Conservation (phyloP, 2,888 invertebrate species). For the Drosophila merina region DNA sequence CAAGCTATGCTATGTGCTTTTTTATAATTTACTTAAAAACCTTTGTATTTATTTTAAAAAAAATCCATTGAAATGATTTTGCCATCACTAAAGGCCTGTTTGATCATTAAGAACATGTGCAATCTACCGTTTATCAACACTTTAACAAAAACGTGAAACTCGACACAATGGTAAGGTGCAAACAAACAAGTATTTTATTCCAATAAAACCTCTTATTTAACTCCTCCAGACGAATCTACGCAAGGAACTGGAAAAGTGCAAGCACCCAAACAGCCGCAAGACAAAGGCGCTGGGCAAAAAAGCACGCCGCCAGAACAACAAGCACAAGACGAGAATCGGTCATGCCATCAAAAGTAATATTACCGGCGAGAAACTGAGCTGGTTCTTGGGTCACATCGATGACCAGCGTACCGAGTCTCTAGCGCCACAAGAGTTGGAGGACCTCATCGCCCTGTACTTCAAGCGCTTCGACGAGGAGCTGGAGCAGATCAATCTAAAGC, state of each 20-base stretch:
- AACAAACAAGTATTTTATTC: not conserved
- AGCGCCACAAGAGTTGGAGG: slow-evolving; percentile 86
- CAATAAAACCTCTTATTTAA: not conserved
- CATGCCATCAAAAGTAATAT: slow-evolving; percentile 90
- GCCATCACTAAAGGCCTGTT: slow-evolving; percentile 7
- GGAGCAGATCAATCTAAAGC: slow-evolving; percentile 91
- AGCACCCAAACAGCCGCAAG: slow-evolving; percentile 94
- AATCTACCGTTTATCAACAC: slow-evolving; percentile 16
- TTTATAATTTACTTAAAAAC: not conserved
- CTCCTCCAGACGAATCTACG: slow-evolving; percentile 83
- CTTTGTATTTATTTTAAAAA: not conserved
- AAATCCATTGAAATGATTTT: not conserved
- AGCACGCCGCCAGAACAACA: slow-evolving; percentile 85
- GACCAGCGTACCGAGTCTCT: slow-evolving; percentile 84
- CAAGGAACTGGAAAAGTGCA: slow-evolving; percentile 86
- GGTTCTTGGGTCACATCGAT: slow-evolving; percentile 89
- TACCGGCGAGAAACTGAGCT: slow-evolving; percentile 89
- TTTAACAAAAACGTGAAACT: slow-evolving; percentile 53
- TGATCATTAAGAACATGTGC: slow-evolving; percentile 25
- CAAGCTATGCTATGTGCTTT: not conserved
- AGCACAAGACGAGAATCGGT: slow-evolving; percentile 84
- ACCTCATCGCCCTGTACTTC: slow-evolving; percentile 85
- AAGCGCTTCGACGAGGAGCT: slow-evolving; percentile 90
- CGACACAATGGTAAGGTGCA: slow-evolving; percentile 40
- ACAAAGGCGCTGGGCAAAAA: slow-evolving; percentile 90